These are phyloP conservation scores for Crossocerus cetratus DNA, from an alignment of 2,888 invertebrate genomes.

Conservation along the genomic window DNA sequence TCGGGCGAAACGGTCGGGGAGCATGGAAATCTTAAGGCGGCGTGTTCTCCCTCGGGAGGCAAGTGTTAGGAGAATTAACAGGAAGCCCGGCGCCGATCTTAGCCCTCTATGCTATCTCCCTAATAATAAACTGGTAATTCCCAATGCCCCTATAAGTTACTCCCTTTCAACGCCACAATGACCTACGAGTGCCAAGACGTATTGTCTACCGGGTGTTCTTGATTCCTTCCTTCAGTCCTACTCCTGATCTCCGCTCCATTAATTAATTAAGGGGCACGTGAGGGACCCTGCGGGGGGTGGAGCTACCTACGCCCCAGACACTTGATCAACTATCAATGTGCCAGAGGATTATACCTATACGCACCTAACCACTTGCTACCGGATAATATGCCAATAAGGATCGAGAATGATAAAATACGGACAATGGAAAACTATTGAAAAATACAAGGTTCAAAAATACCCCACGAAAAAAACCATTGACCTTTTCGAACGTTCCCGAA, in stretches of 20 bases:
- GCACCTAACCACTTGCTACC: no score
- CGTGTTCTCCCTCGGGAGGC: slow-evolving; percentile 71
- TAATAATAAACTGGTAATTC: slow-evolving; percentile 77
- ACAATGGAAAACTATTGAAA: no score
- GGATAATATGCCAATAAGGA: no score
- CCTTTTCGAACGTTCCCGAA: no score
- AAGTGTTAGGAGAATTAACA: slow-evolving; percentile 75
- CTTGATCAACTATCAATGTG: no score
- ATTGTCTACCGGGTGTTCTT: slow-evolving; percentile 66
- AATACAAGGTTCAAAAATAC: no score
- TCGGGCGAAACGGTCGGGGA: slow-evolving; percentile 48
- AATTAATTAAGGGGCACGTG: slow-evolving; percentile 40
- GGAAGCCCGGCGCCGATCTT: slow-evolving; percentile 70
- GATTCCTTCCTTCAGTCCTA: slow-evolving; percentile 58
- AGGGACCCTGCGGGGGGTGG: slow-evolving; percentile 2
- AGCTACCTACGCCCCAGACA: background rate
- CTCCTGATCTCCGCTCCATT: slow-evolving; percentile 34
- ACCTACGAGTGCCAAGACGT: slow-evolving; percentile 71
- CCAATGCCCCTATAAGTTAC: slow-evolving; percentile 77
- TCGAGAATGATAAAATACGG: no score
- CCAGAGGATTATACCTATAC: no score
- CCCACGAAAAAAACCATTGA: no score
- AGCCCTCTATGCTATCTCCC: slow-evolving; percentile 74
- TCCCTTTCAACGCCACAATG: slow-evolving; percentile 75
- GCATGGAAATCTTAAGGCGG: slow-evolving; percentile 72